These are phyloP conservation scores for Amblyraja radiata DNA, from an alignment of 2,797 vertebrate genomes.

Conservation along the genomic window DNA sequence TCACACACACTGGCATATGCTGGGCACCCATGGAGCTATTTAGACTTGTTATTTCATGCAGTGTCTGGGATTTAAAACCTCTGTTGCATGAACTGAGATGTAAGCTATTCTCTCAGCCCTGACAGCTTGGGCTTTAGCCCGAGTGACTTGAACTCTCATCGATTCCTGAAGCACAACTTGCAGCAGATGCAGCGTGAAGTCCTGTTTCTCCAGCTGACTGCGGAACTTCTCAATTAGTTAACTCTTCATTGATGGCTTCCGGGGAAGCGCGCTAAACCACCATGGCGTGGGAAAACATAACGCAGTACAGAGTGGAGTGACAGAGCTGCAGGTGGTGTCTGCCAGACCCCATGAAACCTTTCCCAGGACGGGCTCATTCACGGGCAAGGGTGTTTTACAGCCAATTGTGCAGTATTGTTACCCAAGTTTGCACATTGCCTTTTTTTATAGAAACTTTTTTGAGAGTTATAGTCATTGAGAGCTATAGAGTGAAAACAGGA, in stretches of 20 bases:
- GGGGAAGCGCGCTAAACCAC: not conserved
- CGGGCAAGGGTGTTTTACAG: too few relatives aligned
- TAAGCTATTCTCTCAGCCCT: not conserved
- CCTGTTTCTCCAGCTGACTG: constrained; percentile 9
- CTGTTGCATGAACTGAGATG: not conserved
- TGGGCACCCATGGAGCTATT: too few relatives aligned
- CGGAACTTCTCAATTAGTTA: not conserved
- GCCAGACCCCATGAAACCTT: too few relatives aligned
- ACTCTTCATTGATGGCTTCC: not conserved
- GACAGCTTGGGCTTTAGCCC: not conserved
- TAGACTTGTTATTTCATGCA: not conserved
- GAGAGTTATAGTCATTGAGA: too few relatives aligned
- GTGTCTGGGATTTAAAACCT: not conserved
- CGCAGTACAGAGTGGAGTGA: not conserved
- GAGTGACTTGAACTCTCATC: constrained; percentile 20
- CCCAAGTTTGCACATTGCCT: not conserved
- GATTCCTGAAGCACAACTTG: not conserved
- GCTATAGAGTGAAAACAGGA: too few relatives aligned
- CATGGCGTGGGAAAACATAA: not conserved
- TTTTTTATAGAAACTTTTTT: not conserved
- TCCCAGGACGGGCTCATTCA: not conserved
- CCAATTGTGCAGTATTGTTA: not conserved
- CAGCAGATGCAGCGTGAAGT: constrained; percentile 11
- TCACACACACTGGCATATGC: not conserved
- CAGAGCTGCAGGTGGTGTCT: not conserved